phyloP scores from a whole-genome alignment of 2,888 invertebrate genomes.

The Tenthredo livida region DNA sequence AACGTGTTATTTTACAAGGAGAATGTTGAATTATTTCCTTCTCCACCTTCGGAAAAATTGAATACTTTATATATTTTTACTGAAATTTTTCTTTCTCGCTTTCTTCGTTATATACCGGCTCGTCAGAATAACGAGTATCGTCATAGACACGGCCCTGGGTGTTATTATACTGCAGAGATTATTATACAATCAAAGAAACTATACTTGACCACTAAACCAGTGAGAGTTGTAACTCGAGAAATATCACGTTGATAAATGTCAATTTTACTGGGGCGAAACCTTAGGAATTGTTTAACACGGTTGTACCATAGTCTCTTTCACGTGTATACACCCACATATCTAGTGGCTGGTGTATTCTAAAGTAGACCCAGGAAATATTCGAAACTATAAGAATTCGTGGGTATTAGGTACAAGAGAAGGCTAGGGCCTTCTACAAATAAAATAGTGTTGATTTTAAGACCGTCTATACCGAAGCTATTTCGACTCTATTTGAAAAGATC shows the following conservation, averaged over 20 bases:
- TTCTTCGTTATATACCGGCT: not conserved
- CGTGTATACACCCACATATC: too few relatives aligned
- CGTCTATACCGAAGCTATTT: not conserved
- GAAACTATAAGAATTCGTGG: not conserved
- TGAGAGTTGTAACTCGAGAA: conserved; percentile 38
- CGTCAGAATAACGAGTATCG: not conserved
- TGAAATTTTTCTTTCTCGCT: not conserved
- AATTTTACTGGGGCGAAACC: conserved; percentile 36
- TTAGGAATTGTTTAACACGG: conserved; percentile 33
- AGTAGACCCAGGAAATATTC: not conserved
- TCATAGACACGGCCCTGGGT: not conserved
- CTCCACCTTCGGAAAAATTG: too few relatives aligned
- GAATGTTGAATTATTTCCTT: not conserved
- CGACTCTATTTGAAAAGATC: not conserved
- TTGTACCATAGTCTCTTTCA: not conserved
- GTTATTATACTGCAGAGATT: not conserved
- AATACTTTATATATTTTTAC: not conserved
- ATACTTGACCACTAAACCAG: conserved; percentile 36
- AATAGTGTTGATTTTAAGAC: not conserved
- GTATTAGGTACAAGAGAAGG: not conserved
- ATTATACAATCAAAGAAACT: conserved; percentile 48
- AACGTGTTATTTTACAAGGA: not conserved
- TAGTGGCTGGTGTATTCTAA: too few relatives aligned
- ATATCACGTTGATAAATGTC: conserved; percentile 41
- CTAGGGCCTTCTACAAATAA: not conserved